phyloP scores from a whole-genome alignment of 2,113 vertebrate species.

The Collichthys lucidus region DNA sequence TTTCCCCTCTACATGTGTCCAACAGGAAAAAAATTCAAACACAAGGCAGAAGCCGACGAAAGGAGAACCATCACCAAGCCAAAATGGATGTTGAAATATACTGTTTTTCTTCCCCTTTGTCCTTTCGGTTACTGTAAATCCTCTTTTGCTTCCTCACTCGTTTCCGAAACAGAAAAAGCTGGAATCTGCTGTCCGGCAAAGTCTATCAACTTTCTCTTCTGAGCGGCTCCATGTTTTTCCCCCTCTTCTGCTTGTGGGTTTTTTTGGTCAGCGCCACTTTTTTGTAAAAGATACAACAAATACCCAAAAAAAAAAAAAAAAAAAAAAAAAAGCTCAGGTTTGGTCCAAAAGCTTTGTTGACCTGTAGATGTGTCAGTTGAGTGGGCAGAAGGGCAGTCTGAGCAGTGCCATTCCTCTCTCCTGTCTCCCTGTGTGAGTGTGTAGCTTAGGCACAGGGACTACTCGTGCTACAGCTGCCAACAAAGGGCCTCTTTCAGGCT shows the following conservation, averaged over 20 bases:
- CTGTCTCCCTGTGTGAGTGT: conserved; percentile 66
- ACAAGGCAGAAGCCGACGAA: conserved; percentile 15
- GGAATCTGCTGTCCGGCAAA: conserved; percentile 50
- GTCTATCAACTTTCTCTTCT: conserved; percentile 75
- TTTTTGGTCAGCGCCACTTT: conserved; percentile 47
- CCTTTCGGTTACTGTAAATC: conserved; percentile 44
- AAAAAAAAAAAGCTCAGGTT: conserved; percentile 6
- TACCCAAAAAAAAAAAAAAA: background rate
- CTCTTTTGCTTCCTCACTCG: conserved; percentile 23
- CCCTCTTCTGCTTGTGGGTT: conserved; percentile 41
- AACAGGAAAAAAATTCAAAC: conserved; percentile 27
- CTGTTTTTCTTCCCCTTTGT: conserved; percentile 8
- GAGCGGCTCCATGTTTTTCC: conserved; percentile 79
- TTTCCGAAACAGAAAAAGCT: conserved; percentile 48
- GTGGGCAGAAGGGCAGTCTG: conserved; percentile 62
- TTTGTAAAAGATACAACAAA: background rate
- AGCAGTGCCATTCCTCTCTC: conserved; percentile 76
- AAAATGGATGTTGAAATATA: conserved; percentile 10
- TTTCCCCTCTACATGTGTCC: conserved; percentile 61
- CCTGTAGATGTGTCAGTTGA: conserved; percentile 63
- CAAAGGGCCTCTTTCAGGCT: conserved; percentile 94
- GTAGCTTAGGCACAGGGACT: conserved; percentile 78
- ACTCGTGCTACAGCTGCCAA: conserved; percentile 88
- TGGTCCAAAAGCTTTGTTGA: conserved; percentile 19
- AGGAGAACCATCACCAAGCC: conserved; percentile 2